Evolutionary conservation across 2,113 vertebrate species (phyloP), one percentile per base, ranked within the genome.

Genomic region (Phaethon lepturus): DNA sequence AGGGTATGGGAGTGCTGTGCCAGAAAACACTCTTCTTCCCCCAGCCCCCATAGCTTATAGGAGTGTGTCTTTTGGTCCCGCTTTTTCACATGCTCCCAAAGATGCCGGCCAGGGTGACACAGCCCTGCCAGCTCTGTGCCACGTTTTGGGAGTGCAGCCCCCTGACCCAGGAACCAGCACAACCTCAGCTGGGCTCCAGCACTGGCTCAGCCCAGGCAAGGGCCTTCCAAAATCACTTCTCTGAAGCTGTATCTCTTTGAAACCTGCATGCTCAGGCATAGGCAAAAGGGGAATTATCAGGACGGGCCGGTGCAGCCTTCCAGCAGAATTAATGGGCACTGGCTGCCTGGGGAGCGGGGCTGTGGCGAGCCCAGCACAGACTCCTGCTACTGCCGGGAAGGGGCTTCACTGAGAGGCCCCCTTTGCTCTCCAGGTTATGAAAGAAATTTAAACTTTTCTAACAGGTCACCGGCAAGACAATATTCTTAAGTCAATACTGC

Each of bases 51-150:
- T 4, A 5, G 17, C 63, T 56, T 17, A 2, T 14, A 13, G n/a
- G 11, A 47, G 13, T 1, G 17, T 17, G 44, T 44, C 22, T 68
- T 69, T 64, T 33, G 25, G 38, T 52, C 33, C 28, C 1, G 2
- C 38, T 28, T 63, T 58, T 72, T 60, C 7, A 20, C 44, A 5
- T 0, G 0, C 55, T 69, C 23, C 19, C 35, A 10, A 31, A 71
- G 47, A 14, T 24, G 35, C 13, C 2, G 2, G 59, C 49, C 0
- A 0, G 0, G 0, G 28, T 23, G 15, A 20, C 67, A 38, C 2
- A 0, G 9, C 33, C 7, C 42, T 67, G 40, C 53, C 53, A 60
- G 40, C 22, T 60, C 31, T 45, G 50, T 24, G 35, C 28, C 0
- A 2, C 2, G 0, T 28, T 67, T 85, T 59, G 16, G 31, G 40